These are phyloP conservation scores for Bimastos eiseni DNA, from an alignment of 2,888 invertebrate genomes.

Conservation along the genomic window DNA sequence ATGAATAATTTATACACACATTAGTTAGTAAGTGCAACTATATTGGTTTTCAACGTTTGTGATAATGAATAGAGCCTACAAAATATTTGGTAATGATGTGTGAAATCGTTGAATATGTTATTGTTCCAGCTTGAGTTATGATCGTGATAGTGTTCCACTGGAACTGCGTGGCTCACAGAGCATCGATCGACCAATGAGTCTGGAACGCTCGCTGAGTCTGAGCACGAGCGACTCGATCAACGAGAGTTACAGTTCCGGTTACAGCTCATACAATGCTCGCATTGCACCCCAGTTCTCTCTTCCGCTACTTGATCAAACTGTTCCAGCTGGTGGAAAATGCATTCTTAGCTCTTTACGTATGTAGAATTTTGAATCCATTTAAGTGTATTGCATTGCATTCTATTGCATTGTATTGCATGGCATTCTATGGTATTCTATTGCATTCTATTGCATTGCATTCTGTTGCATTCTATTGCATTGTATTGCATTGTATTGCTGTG, in stretches of 20 bases:
- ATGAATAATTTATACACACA: too few species aligned
- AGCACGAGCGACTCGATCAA: constrained; percentile 22
- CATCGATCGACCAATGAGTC: constrained; percentile 21
- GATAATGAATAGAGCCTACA: too few species aligned
- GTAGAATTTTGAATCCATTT: not conserved
- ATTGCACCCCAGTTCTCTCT: constrained; percentile 54
- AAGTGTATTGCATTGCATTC: not conserved
- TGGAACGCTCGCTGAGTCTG: constrained; percentile 25
- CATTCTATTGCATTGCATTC: too few species aligned
- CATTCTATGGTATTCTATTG: too few species aligned
- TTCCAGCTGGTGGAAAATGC: constrained; percentile 53
- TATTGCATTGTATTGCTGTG: too few species aligned
- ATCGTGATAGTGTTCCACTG: constrained; percentile 26
- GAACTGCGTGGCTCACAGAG: constrained; percentile 30
- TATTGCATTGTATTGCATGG: too few species aligned
- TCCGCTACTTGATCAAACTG: constrained; percentile 55
- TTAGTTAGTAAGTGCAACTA: too few species aligned
- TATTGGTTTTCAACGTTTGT: too few species aligned
- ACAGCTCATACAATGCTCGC: constrained; percentile 27
- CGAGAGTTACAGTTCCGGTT: constrained; percentile 22
- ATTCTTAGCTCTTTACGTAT: constrained; percentile 45
- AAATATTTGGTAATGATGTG: not conserved
- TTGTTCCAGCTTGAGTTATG: constrained; percentile 35
- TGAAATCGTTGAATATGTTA: not conserved
- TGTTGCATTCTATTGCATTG: too few species aligned